phyloP scores from a whole-genome alignment of 2,113 vertebrate species.

The Oncorhynchus keta region DNA sequence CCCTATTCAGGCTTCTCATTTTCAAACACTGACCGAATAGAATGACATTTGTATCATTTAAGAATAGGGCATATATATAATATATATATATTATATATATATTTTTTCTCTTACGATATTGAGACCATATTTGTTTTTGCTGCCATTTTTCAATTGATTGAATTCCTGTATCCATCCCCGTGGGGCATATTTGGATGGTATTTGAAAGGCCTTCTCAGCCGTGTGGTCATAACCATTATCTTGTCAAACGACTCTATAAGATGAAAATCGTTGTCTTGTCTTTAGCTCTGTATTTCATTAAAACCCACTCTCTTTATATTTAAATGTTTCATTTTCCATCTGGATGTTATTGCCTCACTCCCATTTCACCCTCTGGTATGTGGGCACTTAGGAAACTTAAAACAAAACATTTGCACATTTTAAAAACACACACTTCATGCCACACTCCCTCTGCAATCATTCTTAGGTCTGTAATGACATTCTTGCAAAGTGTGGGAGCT shows the following conservation, averaged over 20 bases:
- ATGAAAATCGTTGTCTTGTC: slow-evolving; percentile 1
- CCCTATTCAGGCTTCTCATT: not conserved
- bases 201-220: slow-evolving; percentile 26
- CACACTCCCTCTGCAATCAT: not conserved
- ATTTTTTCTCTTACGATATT: not conserved
- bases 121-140: not conserved
- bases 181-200: slow-evolving; percentile 11
- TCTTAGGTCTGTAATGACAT: not conserved
- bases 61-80: not conserved
- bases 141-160: not conserved
- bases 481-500: slow-evolving; percentile 15
- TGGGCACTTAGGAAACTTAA: not conserved
- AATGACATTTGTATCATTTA: not conserved
- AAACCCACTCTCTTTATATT: not conserved
- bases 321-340: not conserved
- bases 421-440: not conserved
- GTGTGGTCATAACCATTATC: slow-evolving; percentile 23
- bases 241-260: slow-evolving; percentile 28
- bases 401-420: not conserved
- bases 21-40: not conserved
- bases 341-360: not conserved
- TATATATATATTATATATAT: not conserved
- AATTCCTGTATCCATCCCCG: not conserved
- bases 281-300: not conserved
- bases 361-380: slow-evolving; percentile 6